phyloP scores from a whole-genome alignment of 1,140 invertebrate species.

The Drosophila melanica region DNA sequence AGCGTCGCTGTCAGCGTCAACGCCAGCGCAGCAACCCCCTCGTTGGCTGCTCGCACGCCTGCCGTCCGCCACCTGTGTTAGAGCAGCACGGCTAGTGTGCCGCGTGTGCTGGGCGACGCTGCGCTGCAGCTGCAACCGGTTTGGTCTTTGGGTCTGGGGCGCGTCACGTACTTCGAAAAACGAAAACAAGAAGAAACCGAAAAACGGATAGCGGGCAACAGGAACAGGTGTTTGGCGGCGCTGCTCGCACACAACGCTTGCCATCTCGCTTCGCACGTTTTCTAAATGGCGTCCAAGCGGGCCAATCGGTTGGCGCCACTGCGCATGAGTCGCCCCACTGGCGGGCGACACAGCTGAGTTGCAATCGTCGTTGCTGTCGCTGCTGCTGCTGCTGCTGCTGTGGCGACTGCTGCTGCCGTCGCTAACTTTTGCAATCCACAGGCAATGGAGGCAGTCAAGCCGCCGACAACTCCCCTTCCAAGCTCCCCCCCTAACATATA shows the following conservation, averaged over 20 bases:
- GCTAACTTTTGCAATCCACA: constrained; percentile 64
- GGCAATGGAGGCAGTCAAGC: constrained; percentile 68
- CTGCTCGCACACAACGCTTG: constrained; percentile 53
- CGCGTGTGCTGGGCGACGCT: neutral
- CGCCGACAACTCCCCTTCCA: neutral
- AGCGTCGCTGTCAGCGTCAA: constrained; percentile 20
- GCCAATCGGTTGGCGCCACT: constrained; percentile 75
- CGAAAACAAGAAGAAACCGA: constrained; percentile 16
- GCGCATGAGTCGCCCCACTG: constrained; percentile 70
- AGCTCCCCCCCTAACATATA: neutral
- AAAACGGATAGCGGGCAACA: constrained; percentile 28
- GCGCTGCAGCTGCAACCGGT: constrained; percentile 64
- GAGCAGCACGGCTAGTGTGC: constrained; percentile 41
- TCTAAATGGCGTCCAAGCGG: constrained; percentile 83
- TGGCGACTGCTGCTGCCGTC: constrained; percentile 28
- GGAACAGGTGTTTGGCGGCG: constrained; percentile 74
- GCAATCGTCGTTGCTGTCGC: neutral
- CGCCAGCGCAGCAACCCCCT: constrained; percentile 51
- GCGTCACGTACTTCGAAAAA: constrained; percentile 44
- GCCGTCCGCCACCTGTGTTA: neutral
- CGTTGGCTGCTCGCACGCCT: constrained; percentile 38
- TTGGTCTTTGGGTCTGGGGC: constrained; percentile 37
- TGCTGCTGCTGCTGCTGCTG: no score
- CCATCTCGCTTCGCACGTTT: constrained; percentile 51
- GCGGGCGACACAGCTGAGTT: constrained; percentile 14